These are phyloP conservation scores for Tuberolachnus salignus DNA, from an alignment of 2,888 invertebrate species.

Conservation along the genomic window DNA sequence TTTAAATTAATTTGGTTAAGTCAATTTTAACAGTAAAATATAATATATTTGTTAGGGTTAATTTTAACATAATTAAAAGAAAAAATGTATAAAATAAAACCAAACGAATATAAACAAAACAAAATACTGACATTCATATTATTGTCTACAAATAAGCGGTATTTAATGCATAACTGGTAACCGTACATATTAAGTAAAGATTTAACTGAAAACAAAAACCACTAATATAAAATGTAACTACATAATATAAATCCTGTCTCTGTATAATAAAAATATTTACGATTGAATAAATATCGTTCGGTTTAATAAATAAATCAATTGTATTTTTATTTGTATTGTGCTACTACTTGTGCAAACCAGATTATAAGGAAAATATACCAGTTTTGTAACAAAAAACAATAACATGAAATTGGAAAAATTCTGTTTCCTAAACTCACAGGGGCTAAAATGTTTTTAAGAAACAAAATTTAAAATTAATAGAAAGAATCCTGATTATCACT, in stretches of 20 bases:
- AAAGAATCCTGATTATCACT: conserved; percentile 10
- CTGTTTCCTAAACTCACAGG: conserved; percentile 15
- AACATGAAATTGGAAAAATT: conserved; percentile 27
- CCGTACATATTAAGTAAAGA: conserved; percentile 35
- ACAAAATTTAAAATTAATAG: conserved; percentile 41
- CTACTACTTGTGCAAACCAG: conserved; percentile 4
- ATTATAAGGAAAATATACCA: conserved; percentile 14
- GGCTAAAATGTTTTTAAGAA: conserved; percentile 32
- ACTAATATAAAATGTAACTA: too few relatives aligned
- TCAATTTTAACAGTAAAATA: conserved; percentile 19
- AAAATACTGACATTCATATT: conserved; percentile 40
- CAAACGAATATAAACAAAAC: conserved; percentile 35
- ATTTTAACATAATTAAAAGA: conserved; percentile 17
- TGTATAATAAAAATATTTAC: background rate
- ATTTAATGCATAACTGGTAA: conserved; percentile 28
- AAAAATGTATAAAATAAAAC: conserved; percentile 28
- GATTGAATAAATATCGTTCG: background rate
- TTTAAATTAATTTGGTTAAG: conserved; percentile 18
- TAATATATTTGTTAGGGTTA: conserved; percentile 13
- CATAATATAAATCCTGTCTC: too few relatives aligned
- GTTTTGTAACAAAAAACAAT: conserved; percentile 25
- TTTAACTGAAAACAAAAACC: background rate
- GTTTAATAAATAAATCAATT: conserved; percentile 14
- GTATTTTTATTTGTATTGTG: background rate
- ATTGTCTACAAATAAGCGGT: conserved; percentile 41